Percentiles rank a stretch among this genome's conserved stretches.
Evolutionary conservation across 1,140 invertebrate genomes (phyloP).

Genomic region (Drosophila punjabiensis): DNA sequence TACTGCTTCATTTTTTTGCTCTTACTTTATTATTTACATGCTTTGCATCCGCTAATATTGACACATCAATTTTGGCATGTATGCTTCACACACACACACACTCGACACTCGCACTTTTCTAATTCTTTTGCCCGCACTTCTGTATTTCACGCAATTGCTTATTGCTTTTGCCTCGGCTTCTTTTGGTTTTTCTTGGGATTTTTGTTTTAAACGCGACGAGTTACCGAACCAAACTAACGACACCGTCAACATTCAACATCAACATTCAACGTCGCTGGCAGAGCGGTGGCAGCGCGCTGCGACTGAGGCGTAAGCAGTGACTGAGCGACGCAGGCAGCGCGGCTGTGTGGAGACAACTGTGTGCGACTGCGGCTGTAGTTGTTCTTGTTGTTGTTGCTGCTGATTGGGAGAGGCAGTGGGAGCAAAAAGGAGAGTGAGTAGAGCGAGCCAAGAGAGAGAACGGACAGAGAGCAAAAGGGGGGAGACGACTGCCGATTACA

Average conservation of each 20-base stretch:
- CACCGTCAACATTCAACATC: slow-evolving; percentile 65
- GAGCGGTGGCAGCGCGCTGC: slow-evolving; percentile 43
- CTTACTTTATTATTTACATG: slow-evolving; percentile 30
- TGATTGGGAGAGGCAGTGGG: slow-evolving; percentile 35
- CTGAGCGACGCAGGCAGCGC: slow-evolving; percentile 52
- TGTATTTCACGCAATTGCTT: slow-evolving; percentile 50
- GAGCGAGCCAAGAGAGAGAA: slow-evolving; percentile 24
- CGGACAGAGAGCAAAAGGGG: slow-evolving; percentile 31
- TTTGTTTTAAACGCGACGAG: slow-evolving; percentile 62
- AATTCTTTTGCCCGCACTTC: slow-evolving; percentile 49
- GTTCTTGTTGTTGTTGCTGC: slow-evolving; percentile 26
- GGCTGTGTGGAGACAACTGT: slow-evolving; percentile 42
- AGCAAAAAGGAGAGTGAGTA: slow-evolving; percentile 15
- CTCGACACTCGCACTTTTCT: slow-evolving; percentile 38
- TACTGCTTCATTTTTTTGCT: slow-evolving; percentile 44
- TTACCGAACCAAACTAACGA: slow-evolving; percentile 85
- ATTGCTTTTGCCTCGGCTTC: slow-evolving; percentile 47
- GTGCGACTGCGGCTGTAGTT: slow-evolving; percentile 30
- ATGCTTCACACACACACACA: slow-evolving; percentile 6
- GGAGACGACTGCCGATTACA: slow-evolving; percentile 67
- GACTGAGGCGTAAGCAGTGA: slow-evolving; percentile 41
- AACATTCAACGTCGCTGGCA: slow-evolving; percentile 61
- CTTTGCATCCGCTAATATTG: slow-evolving; percentile 74
- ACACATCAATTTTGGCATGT: slow-evolving; percentile 24
- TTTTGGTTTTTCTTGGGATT: slow-evolving; percentile 19